Percentiles rank a stretch among this genome's conserved stretches.
phyloP scores from a whole-genome alignment of 1,140 invertebrate genomes.

The Pseudobourletiella spinata region DNA sequence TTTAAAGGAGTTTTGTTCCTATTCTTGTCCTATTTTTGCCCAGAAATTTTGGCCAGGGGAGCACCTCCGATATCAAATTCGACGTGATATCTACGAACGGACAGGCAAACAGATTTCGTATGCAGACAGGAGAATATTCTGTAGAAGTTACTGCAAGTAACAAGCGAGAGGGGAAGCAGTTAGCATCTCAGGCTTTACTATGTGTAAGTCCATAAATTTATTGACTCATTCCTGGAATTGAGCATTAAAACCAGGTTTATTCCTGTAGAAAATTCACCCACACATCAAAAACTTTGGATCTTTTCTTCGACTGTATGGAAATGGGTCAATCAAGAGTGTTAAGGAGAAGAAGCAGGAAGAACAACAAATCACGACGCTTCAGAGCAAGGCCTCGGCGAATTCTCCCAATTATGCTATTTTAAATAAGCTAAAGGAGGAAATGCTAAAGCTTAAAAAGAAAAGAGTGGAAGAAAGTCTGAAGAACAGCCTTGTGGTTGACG shows the following conservation, averaged over 20 bases:
- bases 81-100: slow-evolving; percentile 80
- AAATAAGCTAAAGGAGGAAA: slow-evolving; percentile 78
- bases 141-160: slow-evolving; percentile 58
- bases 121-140: slow-evolving; percentile 86
- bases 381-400: slow-evolving; percentile 80
- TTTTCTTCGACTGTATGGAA: slow-evolving; percentile 83
- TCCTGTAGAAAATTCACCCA: slow-evolving; percentile 69
- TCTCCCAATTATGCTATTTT: slow-evolving; percentile 89
- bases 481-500: too few species aligned
- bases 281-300: slow-evolving; percentile 93
- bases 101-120: slow-evolving; percentile 87
- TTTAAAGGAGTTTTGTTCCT: background rate
- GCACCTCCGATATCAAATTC: slow-evolving; percentile 72
- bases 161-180: slow-evolving; percentile 94
- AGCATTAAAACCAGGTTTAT: too few species aligned
- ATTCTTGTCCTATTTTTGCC: background rate
- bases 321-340: slow-evolving; percentile 79
- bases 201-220: slow-evolving; percentile 47
- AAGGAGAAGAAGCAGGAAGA: slow-evolving; percentile 92
- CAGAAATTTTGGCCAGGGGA: slow-evolving; percentile 79
- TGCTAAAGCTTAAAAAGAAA: slow-evolving; percentile 60
- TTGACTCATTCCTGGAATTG: too few species aligned
- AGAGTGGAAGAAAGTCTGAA: too few species aligned
- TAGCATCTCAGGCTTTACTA: slow-evolving; percentile 89
- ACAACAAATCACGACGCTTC: slow-evolving; percentile 83